These are phyloP conservation scores for Athripsodes cinereus DNA, from an alignment of 2,888 invertebrate genomes.

Conservation along the genomic window DNA sequence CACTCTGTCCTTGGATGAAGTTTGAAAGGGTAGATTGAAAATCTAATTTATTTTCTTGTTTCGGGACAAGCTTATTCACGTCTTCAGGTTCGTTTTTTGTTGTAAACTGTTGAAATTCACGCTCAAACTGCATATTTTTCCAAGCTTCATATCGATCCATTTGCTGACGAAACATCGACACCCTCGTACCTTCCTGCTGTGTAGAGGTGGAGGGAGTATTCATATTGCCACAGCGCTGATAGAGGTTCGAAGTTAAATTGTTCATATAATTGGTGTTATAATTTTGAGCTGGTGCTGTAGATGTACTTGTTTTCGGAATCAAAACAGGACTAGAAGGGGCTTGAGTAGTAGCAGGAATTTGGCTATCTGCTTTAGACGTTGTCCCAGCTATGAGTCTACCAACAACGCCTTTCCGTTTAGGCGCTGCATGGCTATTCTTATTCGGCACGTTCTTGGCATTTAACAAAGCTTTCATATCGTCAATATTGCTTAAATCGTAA, in stretches of 20 bases:
- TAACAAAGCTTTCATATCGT: background rate
- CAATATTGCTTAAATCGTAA: background rate
- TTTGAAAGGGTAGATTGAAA: too few species aligned
- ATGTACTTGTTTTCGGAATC: background rate
- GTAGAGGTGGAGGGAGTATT: background rate
- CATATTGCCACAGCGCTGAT: background rate
- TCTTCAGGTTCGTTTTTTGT: too few species aligned
- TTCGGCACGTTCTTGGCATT: background rate
- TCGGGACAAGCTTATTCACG: too few species aligned
- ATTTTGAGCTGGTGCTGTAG: background rate
- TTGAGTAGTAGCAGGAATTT: background rate
- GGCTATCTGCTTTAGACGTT: too few species aligned
- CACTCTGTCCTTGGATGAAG: too few species aligned
- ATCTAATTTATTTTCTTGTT: too few species aligned
- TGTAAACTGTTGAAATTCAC: background rate
- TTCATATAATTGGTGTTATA: background rate
- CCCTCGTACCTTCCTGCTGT: background rate
- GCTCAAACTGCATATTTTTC: constrained; percentile 16
- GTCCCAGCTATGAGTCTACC: too few species aligned
- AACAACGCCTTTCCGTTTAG: background rate
- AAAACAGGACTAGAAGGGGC: background rate
- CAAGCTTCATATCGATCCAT: constrained; percentile 22
- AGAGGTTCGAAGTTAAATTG: too few species aligned
- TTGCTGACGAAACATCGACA: constrained; percentile 19
- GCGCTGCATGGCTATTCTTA: background rate